phyloP scores from a whole-genome alignment of 2,888 invertebrate species.

The Nemotelus pantherinus region DNA sequence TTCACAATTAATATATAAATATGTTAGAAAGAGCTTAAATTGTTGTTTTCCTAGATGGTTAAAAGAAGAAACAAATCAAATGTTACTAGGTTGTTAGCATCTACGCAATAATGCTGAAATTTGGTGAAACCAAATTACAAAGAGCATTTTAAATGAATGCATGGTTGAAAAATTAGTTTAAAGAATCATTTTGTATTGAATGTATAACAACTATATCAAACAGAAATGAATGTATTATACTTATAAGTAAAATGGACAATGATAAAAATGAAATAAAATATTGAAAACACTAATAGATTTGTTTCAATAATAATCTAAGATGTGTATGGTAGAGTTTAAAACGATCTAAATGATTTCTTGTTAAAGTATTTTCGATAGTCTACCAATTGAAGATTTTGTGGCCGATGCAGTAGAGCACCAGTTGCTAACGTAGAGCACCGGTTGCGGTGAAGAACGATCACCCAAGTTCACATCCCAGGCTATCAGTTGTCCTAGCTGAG shows the following conservation, averaged over 20 bases:
- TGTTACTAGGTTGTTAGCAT: slow-evolving; percentile 32
- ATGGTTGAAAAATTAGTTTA: slow-evolving; percentile 2
- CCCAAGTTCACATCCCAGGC: too few species aligned
- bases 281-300: too few species aligned
- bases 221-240: not conserved
- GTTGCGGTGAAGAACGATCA: too few species aligned
- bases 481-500: too few species aligned
- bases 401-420: too few species aligned
- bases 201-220: slow-evolving; percentile 14
- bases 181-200: slow-evolving; percentile 22
- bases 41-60: slow-evolving; percentile 20
- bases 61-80: slow-evolving; percentile 6
- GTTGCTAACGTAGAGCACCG: too few species aligned
- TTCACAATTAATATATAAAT: not conserved
- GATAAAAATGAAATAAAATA: not conserved
- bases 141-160: not conserved
- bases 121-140: not conserved
- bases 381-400: too few species aligned
- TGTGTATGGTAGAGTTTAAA: too few species aligned
- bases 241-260: not conserved
- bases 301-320: too few species aligned
- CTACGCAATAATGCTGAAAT: not conserved
- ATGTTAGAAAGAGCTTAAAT: slow-evolving; percentile 42
- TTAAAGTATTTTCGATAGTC: too few species aligned
- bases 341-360: too few species aligned